Evolutionary conservation across 2,888 invertebrate genomes (phyloP), one percentile per base, ranked within the genome.

Genomic region (Esperia sulphurella): DNA sequence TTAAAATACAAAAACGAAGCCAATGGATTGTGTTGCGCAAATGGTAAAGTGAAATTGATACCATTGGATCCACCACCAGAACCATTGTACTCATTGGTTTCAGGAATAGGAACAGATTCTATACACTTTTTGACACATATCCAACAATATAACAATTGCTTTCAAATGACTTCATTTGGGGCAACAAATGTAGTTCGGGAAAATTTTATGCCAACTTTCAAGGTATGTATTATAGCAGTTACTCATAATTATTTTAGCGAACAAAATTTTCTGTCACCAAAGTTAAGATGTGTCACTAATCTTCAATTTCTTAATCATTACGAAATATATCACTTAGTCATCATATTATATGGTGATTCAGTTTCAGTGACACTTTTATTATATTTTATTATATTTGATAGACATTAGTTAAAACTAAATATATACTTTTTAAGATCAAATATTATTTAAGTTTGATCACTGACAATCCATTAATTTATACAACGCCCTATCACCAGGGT

Each of bases 141-240:
- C 37, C 63, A 65, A 43, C 48, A 68, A 61, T 68, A 65, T 45
- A 67, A 67, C 12, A 60, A 57, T 41, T 66, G 63, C 50, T 69
- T 70, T 44, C 65, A 68, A 55, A 70, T 69, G 63, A 69, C 68
- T 7, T 68, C 64, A 44, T 70, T 68, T 66, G 62, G 65, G 1
- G 58, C 66, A 52, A 64, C 59, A 51, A 50, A 65, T 30, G 43
- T 66, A 12, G 14, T 59, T 46, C 55, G 43, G 21, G 49, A 59
- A 14, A 49, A 48, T 51, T 62, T 63, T 41, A 65, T 62, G 56
- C 63, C 65, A 12, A 65, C 63, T 60, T 65, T 65, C 52, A 65
- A 62, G 57, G 58, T 61, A 57, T 39, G 42, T 42, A 42, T 42
- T 39, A 14, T 39, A 39, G 13, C 39, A 39, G 37, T 37, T 37